Conservation (phyloP, 2,797 vertebrate genomes). For the Tokudaia tokunoshimensis region DNA sequence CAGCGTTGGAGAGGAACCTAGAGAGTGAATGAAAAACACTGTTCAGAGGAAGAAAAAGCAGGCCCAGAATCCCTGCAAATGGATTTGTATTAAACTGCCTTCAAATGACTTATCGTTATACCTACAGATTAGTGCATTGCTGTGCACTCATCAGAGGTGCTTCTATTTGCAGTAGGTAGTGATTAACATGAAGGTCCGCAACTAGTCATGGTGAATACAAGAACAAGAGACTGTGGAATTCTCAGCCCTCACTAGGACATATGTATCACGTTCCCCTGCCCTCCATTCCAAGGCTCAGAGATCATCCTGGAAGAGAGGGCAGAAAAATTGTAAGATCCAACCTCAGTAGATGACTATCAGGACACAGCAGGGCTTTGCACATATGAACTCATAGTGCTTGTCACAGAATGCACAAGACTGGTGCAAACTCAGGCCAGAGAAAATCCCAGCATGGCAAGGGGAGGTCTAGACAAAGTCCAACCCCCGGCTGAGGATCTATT, state of each 20-base stretch:
- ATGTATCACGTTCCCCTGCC: background rate
- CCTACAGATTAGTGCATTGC: background rate
- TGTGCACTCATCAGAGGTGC: background rate
- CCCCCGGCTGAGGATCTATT: background rate
- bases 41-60: background rate
- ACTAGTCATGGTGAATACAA: background rate
- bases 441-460: background rate
- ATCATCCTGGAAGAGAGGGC: background rate
- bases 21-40: background rate
- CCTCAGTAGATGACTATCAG: background rate
- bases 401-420: background rate
- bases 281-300: background rate
- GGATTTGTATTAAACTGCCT: background rate
- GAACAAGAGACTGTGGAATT: background rate
- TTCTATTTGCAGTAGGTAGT: background rate
- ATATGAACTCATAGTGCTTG: background rate
- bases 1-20: background rate
- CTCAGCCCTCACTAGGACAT: background rate
- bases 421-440: background rate
- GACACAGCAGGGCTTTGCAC: too few relatives aligned
- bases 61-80: background rate
- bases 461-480: background rate
- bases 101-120: background rate
- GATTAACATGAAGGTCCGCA: background rate
- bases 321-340: background rate